Base-by-base conservation (phyloP, 2,888 invertebrate species). In the Nomada ruficornis region DNA sequence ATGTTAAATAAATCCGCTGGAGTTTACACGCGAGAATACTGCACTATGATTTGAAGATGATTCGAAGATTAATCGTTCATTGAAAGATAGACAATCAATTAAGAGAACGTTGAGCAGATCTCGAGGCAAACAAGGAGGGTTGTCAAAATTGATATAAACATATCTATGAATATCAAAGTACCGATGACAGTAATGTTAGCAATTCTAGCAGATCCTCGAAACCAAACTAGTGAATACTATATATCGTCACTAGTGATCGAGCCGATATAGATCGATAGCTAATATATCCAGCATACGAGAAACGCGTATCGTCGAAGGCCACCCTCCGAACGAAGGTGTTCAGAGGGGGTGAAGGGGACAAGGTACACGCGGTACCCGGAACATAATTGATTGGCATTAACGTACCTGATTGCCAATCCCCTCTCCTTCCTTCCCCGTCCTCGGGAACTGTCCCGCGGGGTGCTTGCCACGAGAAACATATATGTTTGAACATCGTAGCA, bases 341-440 rank as follows among this genome's bases (percentile, higher is more conserved):
- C 47, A 44, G 55, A 18, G 23, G 15, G 47, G 65, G 57, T n/a
- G 62, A 52, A 29, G 75, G 67, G 63, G 23, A n/a, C 55, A 72
- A 79, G 88, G 57, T 73, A 74, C 65, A 77, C 64, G 87, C 18
- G 85, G 82, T 83, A 87, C 85, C 54, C 86, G 86, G 90, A 91
- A 92, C 92, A 93, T 93, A 93, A 93, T 93, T 93, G 93, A 93
- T 93, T 93, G 93, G 92, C 92, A 93, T 93, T 93, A 92, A 89
- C 90, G 88, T 90, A 91, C 90, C 92, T 92, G 93, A 93, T 93
- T 93, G 93, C 92, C 86, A 82, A 74, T 80, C 87, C 88, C 62
- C 36, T 11, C n/a, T 64, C 59, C 67, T n/a, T 29, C 2, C 42
- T 20, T 52, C 64, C 84, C 72, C 79, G 57, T 80, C 74, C 50